phyloP scores from a whole-genome alignment of 2,888 invertebrate genomes.

The Metalampra italica region DNA sequence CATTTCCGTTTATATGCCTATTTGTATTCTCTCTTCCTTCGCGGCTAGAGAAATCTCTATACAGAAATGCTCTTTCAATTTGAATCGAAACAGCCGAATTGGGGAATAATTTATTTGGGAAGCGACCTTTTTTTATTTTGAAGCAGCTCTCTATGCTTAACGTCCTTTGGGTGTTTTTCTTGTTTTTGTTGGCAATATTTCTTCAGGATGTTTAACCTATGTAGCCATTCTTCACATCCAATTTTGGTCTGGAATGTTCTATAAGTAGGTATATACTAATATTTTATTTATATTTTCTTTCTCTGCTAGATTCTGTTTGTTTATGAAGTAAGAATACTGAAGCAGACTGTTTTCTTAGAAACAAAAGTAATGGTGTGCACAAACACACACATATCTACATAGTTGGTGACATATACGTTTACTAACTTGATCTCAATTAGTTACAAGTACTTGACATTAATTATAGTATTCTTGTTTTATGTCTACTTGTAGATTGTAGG shows the following conservation, averaged over 20 bases:
- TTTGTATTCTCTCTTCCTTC: slow-evolving; percentile 68
- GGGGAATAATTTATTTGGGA: slow-evolving; percentile 69
- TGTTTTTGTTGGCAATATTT: slow-evolving; percentile 29
- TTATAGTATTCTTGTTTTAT: background rate
- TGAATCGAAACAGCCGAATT: slow-evolving; percentile 72
- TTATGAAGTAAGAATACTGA: too few relatives aligned
- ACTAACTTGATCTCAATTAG: too few relatives aligned
- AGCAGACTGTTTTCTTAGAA: too few relatives aligned
- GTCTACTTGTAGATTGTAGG: background rate
- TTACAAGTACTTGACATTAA: too few relatives aligned
- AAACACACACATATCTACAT: too few relatives aligned
- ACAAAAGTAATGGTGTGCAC: too few relatives aligned
- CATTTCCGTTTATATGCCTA: slow-evolving; percentile 70
- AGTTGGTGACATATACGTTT: too few relatives aligned
- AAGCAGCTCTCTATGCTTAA: slow-evolving; percentile 49
- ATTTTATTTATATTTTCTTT: too few relatives aligned
- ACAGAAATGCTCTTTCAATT: slow-evolving; percentile 71
- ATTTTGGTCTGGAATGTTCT: background rate
- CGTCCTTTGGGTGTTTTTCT: slow-evolving; percentile 41
- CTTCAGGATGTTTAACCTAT: slow-evolving; percentile 4
- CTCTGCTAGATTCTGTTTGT: too few relatives aligned
- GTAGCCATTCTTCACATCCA: slow-evolving; percentile 3
- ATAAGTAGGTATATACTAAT: background rate
- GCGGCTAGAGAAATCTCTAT: slow-evolving; percentile 71
- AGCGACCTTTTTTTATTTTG: slow-evolving; percentile 58